These are phyloP conservation scores for Coranthus polyacanthus DNA, from an alignment of 2,797 vertebrate species.

Conservation along the genomic window DNA sequence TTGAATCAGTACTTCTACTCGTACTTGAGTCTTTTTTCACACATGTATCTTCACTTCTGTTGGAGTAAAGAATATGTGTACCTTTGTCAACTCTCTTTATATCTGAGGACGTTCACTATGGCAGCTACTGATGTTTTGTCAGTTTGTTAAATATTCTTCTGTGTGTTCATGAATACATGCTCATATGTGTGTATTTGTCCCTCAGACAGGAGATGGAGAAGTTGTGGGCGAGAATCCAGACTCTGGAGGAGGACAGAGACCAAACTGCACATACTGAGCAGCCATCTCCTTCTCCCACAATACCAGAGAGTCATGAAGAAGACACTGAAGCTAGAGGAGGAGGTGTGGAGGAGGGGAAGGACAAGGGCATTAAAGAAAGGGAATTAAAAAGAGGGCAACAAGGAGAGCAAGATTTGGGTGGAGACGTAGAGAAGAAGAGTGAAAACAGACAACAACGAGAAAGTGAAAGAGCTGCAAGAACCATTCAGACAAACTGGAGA, in stretches of 20 bases:
- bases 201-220: conserved; percentile 84
- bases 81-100: too few species aligned
- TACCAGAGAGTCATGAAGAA: conserved; percentile 59
- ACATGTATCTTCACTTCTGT: too few species aligned
- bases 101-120: not conserved
- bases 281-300: conserved; percentile 5
- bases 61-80: too few species aligned
- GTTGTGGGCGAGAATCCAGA: conserved; percentile 76
- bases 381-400: conserved; percentile 15
- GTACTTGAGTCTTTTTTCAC: too few species aligned
- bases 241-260: conserved; percentile 73
- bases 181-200: conserved; percentile 18
- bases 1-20: too few species aligned
- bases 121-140: not conserved
- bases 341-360: conserved; percentile 62
- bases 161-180: too few species aligned
- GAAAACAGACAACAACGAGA: conserved; percentile 37
- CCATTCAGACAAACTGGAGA: conserved; percentile 87
- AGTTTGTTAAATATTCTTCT: not conserved
- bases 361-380: conserved; percentile 46
- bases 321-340: conserved; percentile 48
- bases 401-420: not conserved
- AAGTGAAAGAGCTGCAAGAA: conserved; percentile 78
- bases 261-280: conserved; percentile 32
- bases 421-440: not conserved